Base-by-base conservation (phyloP, 2,888 invertebrate species). In the Onthophagus sagittarius region DNA sequence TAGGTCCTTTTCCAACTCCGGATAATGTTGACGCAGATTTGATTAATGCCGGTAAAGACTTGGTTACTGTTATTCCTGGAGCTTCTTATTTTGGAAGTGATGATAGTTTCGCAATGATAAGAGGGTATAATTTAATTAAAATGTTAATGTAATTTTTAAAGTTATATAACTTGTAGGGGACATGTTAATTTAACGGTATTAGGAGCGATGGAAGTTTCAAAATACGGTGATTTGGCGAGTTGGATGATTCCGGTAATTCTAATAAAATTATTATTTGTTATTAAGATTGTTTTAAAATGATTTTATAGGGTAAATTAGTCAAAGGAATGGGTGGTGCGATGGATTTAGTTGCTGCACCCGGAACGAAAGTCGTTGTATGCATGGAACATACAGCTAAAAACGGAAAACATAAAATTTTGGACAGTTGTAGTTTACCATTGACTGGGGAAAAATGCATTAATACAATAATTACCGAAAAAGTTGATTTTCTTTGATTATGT, bases 271-370 rank as follows among this genome's bases (percentile, higher is more conserved):
- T n/a, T n/a, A 31, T 67, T 53, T 53, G 9, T 53, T 1, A 53
- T 9, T 5, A 53, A 9, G 23, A 32, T 64, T 14, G 9, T 15
- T 6, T 14, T 6, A 15, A 23, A 73, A 74, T 64, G 15, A 63
- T 39, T 63, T 75, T 87, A 73, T 80, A 96, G 93, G 97, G 97
- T 39, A 97, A 96, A 87, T 88, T 98, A 87, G 97, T 99, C 0
- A 99, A 98, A 87, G 99, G 99, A 65, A 99, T 99, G 99, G 99
- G 99, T 63, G 99, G 99, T 39, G 99, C 99, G 0, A 99, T 99
- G 99, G 99, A 99, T 86, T 88, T 99, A 75, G 99, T 99, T 1
- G 93, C 97, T 0, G 94, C 96, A 6, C 92, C 93, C 0, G 89
- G 90, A 39, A 96, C 98, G 5, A 97, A 94, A 88, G 99, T 99